These are phyloP conservation scores for Blera fallax DNA, from an alignment of 2,888 invertebrate genomes.

Conservation along the genomic window DNA sequence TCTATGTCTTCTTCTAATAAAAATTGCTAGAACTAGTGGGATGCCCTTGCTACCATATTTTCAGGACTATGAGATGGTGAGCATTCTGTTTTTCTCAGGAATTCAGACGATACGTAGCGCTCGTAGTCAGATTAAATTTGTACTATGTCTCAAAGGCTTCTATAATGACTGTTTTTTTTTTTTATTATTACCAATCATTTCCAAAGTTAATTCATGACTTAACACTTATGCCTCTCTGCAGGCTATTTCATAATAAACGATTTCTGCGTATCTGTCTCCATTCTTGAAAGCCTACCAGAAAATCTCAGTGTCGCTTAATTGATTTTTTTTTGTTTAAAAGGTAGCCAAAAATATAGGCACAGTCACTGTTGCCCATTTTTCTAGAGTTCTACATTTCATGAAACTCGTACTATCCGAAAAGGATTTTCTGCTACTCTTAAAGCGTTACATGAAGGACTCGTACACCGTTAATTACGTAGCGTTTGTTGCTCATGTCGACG, in stretches of 20 bases:
- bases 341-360: slow-evolving; percentile 89
- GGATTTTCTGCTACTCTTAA: slow-evolving; percentile 88
- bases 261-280: background rate
- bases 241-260: too few relatives aligned
- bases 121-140: too few relatives aligned
- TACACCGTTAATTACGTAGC: slow-evolving; percentile 91
- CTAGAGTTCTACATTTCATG: slow-evolving; percentile 87
- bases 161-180: too few relatives aligned
- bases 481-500: slow-evolving; percentile 87
- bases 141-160: too few relatives aligned
- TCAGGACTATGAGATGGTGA: slow-evolving; percentile 81
- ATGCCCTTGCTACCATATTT: slow-evolving; percentile 87
- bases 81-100: background rate
- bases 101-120: background rate
- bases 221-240: too few relatives aligned
- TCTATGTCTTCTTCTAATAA: slow-evolving; percentile 87
- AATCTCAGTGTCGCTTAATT: background rate
- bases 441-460: slow-evolving; percentile 89
- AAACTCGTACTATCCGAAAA: slow-evolving; percentile 87
- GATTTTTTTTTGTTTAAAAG: slow-evolving; percentile 79
- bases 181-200: too few relatives aligned
- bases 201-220: too few relatives aligned
- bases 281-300: background rate
- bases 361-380: slow-evolving; percentile 90
- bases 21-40: slow-evolving; percentile 86